These are phyloP conservation scores for Halichoerus grypus DNA, from an alignment of 2,113 vertebrate genomes.

Conservation along the genomic window DNA sequence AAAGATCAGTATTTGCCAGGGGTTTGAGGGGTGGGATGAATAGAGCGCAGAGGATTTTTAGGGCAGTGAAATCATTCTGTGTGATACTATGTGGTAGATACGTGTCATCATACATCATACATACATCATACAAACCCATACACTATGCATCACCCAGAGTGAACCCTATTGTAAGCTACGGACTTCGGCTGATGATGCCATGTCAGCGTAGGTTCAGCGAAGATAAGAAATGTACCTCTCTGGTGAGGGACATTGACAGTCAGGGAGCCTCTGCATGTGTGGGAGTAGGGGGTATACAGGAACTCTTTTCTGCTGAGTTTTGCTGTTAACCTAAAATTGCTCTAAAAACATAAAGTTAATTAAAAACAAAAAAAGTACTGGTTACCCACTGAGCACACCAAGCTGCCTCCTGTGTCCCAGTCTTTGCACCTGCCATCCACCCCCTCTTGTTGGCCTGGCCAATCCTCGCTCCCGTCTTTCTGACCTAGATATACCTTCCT, in stretches of 20 bases:
- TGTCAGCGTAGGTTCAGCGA: neutral
- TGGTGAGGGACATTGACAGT: neutral
- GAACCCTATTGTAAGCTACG: neutral
- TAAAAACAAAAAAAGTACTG: neutral
- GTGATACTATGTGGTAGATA: neutral
- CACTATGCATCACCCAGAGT: neutral
- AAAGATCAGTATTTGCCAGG: neutral
- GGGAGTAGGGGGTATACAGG: neutral
- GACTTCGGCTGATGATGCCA: no score
- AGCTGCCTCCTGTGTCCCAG: neutral
- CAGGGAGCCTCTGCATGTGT: neutral
- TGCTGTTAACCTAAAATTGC: neutral
- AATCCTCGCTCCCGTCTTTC: neutral
- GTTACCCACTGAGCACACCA: neutral
- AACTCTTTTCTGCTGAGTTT: neutral
- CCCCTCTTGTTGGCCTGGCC: neutral
- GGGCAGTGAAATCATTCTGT: neutral
- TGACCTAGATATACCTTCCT: neutral
- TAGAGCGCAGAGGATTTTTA: neutral
- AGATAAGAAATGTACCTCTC: neutral
- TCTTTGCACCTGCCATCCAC: neutral
- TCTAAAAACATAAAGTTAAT: neutral
- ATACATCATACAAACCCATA: neutral
- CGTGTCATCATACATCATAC: neutral
- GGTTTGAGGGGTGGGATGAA: neutral